phyloP scores from a whole-genome alignment of 2,113 vertebrate species.

The Caretta caretta region DNA sequence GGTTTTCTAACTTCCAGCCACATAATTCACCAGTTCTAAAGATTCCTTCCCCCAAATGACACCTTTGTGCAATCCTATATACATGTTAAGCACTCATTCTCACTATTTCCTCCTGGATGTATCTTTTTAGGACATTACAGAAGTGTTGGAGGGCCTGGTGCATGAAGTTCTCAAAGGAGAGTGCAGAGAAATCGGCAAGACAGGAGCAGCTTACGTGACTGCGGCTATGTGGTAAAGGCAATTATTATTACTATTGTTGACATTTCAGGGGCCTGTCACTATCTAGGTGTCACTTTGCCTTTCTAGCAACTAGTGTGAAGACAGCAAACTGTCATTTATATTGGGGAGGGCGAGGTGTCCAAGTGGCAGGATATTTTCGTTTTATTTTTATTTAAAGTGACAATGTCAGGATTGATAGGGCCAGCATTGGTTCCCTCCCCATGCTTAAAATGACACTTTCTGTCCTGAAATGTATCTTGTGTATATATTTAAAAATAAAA shows the following conservation, averaged over 20 bases:
- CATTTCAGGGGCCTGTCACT: neutral
- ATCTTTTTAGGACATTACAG: slow-evolving; percentile 82
- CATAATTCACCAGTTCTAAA: neutral
- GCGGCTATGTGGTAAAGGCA: slow-evolving; percentile 83
- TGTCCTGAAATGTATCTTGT: neutral
- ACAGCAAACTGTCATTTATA: neutral
- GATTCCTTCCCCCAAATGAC: neutral
- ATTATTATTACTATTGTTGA: neutral
- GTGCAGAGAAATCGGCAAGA: slow-evolving; percentile 78
- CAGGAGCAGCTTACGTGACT: slow-evolving; percentile 75
- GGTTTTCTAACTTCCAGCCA: neutral
- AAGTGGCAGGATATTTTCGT: neutral
- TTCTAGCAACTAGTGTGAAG: neutral
- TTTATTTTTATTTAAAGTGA: neutral
- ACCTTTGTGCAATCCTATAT: neutral
- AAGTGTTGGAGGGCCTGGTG: slow-evolving; percentile 83
- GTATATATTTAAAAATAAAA: neutral
- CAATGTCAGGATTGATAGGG: neutral
- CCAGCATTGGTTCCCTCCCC: neutral
- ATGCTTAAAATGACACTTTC: accelerated
- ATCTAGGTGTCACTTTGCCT: neutral
- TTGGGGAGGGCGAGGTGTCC: neutral
- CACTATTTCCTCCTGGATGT: neutral
- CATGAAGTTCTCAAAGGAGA: slow-evolving; percentile 84
- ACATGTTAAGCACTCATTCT: neutral